Percentiles rank a stretch among this genome's conserved stretches.
These are phyloP conservation scores for Poliocrania exsul DNA, from an alignment of 2,797 vertebrate genomes.

Conservation along the genomic window DNA sequence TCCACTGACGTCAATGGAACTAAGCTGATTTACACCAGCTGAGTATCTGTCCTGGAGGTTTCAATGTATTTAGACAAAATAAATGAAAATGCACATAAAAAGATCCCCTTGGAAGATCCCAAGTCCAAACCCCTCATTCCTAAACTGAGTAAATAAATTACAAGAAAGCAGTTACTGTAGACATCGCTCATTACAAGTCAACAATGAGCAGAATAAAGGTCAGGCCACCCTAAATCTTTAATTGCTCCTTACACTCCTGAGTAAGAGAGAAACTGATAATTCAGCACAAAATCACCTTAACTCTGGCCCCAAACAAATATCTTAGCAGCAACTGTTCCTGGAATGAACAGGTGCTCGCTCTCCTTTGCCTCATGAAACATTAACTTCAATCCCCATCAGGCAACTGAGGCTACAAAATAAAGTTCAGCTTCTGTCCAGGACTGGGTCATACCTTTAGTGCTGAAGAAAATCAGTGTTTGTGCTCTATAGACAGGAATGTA, in stretches of 20 bases:
- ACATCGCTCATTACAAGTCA: neutral
- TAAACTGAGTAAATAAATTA: constrained; percentile 29
- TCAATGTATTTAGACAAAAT: constrained; percentile 30
- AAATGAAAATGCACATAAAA: constrained; percentile 14
- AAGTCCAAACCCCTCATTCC: neutral
- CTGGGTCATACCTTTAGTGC: neutral
- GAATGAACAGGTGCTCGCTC: neutral
- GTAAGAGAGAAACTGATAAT: constrained; percentile 27
- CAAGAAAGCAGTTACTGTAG: neutral
- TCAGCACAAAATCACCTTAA: constrained; percentile 40
- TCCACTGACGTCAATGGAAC: constrained; percentile 62
- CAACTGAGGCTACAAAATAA: neutral
- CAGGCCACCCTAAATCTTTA: constrained; percentile 23
- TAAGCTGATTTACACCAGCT: constrained; percentile 61
- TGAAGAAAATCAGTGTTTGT: neutral
- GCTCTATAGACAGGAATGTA: accelerated
- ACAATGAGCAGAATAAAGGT: constrained; percentile 4
- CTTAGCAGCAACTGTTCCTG: neutral
- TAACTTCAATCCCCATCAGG: neutral
- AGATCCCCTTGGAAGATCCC: neutral
- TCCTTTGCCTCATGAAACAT: constrained; percentile 38
- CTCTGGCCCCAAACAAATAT: constrained; percentile 2
- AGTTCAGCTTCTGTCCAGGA: neutral
- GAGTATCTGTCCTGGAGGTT: constrained; percentile 33
- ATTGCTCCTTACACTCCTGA: neutral